A percentile compares a stretch with the other conserved stretches of the same genome.
phyloP scores from a whole-genome alignment of 2,888 invertebrate genomes.

The Mylabris sibirica region DNA sequence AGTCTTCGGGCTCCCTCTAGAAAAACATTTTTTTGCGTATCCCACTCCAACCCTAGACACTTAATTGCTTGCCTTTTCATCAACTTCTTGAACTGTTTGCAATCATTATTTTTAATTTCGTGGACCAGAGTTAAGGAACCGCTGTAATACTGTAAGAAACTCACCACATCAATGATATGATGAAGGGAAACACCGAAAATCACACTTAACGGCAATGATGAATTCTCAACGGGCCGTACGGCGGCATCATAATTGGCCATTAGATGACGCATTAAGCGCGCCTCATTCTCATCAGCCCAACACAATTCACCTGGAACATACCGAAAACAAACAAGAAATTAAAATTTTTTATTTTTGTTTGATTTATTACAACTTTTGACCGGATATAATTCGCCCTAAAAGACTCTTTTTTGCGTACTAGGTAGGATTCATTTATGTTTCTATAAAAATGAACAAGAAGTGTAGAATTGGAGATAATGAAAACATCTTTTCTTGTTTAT shows the following conservation, averaged over 20 bases:
- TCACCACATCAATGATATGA: slow-evolving; percentile 87
- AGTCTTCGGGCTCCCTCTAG: no score
- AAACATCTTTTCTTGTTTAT: not conserved
- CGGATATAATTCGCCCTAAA: not conserved
- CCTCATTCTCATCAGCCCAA: slow-evolving; percentile 72
- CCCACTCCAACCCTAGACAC: no score
- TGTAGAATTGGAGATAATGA: not conserved
- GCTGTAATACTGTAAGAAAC: slow-evolving; percentile 51
- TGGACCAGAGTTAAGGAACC: no score
- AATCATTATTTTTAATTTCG: no score
- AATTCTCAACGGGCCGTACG: slow-evolving; percentile 79
- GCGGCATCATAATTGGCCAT: slow-evolving; percentile 81
- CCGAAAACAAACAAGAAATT: not conserved
- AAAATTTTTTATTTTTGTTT: not conserved
- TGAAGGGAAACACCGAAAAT: slow-evolving; percentile 84
- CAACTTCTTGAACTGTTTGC: no score
- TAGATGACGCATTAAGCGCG: slow-evolving; percentile 74
- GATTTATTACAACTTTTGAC: not conserved
- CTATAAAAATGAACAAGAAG: not conserved
- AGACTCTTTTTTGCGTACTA: not conserved
- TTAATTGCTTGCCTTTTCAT: no score
- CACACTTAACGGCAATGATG: slow-evolving; percentile 77
- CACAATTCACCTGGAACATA: slow-evolving; percentile 38
- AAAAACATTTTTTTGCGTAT: no score
- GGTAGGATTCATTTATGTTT: not conserved